These are phyloP conservation scores for Aphodius granarius DNA, from an alignment of 2,888 invertebrate species.

Conservation along the genomic window DNA sequence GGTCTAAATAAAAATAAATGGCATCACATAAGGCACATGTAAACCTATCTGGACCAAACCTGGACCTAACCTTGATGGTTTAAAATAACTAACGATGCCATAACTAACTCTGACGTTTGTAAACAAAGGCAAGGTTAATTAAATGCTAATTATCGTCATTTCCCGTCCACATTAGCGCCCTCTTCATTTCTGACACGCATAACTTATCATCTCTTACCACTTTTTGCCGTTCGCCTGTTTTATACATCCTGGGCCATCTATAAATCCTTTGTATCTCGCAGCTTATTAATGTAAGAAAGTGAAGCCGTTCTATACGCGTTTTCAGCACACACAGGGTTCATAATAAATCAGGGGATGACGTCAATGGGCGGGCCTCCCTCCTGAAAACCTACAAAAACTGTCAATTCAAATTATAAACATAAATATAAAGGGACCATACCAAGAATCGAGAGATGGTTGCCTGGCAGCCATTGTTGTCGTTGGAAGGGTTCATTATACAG, in stretches of 20 bases:
- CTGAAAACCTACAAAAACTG: background rate
- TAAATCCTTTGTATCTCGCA: background rate
- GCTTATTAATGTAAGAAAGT: background rate
- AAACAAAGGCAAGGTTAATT: background rate
- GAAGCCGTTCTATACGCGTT: background rate
- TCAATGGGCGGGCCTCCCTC: background rate
- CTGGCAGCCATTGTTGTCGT: background rate
- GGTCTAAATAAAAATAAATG: background rate
- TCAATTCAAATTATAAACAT: background rate
- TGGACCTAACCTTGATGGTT: background rate
- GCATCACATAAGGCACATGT: background rate
- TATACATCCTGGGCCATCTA: background rate
- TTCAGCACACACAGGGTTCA: background rate
- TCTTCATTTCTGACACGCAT: background rate
- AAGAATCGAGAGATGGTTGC: background rate
- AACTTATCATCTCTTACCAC: background rate
- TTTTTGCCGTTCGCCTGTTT: background rate
- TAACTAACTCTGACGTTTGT: background rate
- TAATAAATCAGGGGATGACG: background rate
- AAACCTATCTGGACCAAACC: too few relatives aligned
- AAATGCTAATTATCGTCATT: background rate
- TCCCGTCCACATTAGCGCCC: background rate
- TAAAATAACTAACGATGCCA: background rate
- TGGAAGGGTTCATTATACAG: background rate
- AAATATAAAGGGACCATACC: background rate